Evolutionary conservation across 2,113 vertebrate species (phyloP).

Genomic region (Corythornis vintsioides): DNA sequence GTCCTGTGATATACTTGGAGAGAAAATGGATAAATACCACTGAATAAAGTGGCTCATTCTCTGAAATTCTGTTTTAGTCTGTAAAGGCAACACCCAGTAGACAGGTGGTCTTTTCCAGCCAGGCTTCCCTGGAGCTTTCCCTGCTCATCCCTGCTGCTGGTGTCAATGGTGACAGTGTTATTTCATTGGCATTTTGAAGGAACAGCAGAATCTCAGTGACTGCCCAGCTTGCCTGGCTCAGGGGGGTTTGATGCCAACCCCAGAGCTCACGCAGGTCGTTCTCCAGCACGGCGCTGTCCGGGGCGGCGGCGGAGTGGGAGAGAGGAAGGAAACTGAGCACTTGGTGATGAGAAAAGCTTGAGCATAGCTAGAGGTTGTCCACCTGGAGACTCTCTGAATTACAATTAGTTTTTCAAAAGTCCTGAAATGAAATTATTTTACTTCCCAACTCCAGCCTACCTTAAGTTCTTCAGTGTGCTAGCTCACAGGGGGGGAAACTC

Average conservation of each 20-base stretch:
- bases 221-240: background rate
- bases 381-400: background rate
- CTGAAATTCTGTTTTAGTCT: background rate
- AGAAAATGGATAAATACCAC: background rate
- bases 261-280: background rate
- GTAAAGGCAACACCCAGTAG: background rate
- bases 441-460: background rate
- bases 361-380: background rate
- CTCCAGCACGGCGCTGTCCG: accelerated
- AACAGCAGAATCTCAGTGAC: background rate
- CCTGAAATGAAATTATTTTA: background rate
- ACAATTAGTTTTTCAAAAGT: background rate
- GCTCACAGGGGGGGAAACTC: background rate
- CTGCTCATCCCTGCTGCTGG: background rate
- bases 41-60: background rate
- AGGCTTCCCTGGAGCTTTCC: background rate
- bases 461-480: background rate
- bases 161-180: background rate
- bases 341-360: background rate
- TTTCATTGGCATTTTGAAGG: background rate
- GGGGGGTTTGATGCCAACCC: background rate
- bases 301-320: background rate
- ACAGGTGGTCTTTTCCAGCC: background rate
- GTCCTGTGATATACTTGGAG: background rate
- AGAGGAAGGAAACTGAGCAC: background rate